phyloP scores from a whole-genome alignment of 2,888 invertebrate species.

The Hydroisotoma schaefferi region DNA sequence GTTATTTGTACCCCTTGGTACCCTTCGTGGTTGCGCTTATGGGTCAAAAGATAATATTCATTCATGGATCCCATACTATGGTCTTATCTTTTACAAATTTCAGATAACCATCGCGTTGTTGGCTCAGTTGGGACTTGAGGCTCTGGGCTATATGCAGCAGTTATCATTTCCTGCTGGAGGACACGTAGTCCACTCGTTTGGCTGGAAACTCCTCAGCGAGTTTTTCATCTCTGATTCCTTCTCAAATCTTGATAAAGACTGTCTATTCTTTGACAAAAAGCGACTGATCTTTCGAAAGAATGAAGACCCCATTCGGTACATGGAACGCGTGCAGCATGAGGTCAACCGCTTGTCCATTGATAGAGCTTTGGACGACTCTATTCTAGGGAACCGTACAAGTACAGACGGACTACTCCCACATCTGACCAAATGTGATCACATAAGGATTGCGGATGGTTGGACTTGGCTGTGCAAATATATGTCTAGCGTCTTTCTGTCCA shows the following conservation, averaged over 20 bases:
- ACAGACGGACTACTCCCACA: neutral
- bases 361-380: neutral
- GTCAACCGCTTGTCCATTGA: neutral
- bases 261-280: slow-evolving; percentile 9
- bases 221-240: slow-evolving; percentile 15
- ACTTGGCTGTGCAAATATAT: slow-evolving; percentile 20
- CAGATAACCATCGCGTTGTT: slow-evolving; percentile 18
- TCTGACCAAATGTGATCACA: slow-evolving; percentile 4
- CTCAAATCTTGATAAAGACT: slow-evolving; percentile 12
- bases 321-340: neutral
- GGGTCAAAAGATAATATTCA: too few species aligned
- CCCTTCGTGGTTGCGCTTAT: too few species aligned
- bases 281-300: neutral
- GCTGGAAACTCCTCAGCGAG: slow-evolving; percentile 23
- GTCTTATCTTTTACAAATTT: neutral
- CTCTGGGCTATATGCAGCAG: slow-evolving; percentile 16
- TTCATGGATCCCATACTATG: too few species aligned
- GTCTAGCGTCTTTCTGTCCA: slow-evolving; percentile 8
- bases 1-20: too few species aligned
- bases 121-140: slow-evolving; percentile 18
- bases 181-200: slow-evolving; percentile 19
- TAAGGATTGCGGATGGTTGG: neutral
- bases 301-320: neutral
- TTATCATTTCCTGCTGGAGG: neutral
- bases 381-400: neutral